A percentile compares a stretch with the other conserved stretches of the same genome.
These are phyloP conservation scores for Cerastis leucographa DNA, from an alignment of 2,888 invertebrate species.

Conservation along the genomic window DNA sequence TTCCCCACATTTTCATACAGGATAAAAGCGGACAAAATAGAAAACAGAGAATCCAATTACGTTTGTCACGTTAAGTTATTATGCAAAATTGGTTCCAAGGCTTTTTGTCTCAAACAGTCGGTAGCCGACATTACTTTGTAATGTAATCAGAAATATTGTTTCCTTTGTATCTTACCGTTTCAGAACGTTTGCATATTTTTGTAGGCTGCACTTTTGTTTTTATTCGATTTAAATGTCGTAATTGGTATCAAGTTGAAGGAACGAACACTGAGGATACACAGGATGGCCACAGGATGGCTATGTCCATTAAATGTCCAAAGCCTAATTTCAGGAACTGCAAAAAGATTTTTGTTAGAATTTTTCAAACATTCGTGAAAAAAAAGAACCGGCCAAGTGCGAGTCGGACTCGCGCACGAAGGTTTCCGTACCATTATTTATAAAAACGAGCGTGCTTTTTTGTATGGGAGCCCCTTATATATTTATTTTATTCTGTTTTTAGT, in stretches of 20 bases:
- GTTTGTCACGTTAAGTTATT: constrained; percentile 87
- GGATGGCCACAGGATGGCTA: background rate
- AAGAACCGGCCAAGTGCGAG: no score
- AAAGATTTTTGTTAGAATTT: background rate
- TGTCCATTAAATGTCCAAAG: background rate
- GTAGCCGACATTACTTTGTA: constrained; percentile 66
- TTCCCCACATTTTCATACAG: constrained; percentile 52
- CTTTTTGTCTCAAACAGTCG: constrained; percentile 80
- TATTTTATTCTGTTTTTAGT: no score
- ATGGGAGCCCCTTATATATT: no score
- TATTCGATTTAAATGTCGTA: constrained; percentile 41
- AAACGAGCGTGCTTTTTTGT: no score
- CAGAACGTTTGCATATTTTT: constrained; percentile 37
- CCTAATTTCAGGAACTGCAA: background rate
- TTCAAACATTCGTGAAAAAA: no score
- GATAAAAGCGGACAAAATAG: constrained; percentile 71
- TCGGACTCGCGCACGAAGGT: no score
- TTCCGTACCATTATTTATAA: no score
- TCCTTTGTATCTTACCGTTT: constrained; percentile 60
- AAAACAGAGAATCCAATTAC: constrained; percentile 85
- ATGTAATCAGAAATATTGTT: constrained; percentile 69
- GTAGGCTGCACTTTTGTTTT: constrained; percentile 43
- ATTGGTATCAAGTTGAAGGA: constrained; percentile 20
- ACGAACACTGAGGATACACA: no score
- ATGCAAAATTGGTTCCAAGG: constrained; percentile 85